phyloP scores from a whole-genome alignment of 2,113 vertebrate genomes.

The Porphyrio hochstetteri region DNA sequence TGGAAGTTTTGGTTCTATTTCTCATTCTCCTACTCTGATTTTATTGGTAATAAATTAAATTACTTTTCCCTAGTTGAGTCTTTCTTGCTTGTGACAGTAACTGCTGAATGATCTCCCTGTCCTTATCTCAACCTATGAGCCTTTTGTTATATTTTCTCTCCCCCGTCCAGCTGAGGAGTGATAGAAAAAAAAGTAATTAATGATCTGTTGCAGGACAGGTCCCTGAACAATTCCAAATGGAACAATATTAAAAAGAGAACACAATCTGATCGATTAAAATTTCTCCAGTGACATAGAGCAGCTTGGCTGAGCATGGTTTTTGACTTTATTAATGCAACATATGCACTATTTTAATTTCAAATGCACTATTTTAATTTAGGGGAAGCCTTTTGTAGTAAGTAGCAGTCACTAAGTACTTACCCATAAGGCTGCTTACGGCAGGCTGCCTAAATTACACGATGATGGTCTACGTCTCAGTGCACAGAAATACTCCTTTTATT shows the following conservation, averaged over 20 bases:
- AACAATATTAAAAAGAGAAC: not conserved
- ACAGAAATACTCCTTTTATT: conserved; percentile 1
- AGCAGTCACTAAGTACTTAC: conserved; percentile 3
- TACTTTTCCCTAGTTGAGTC: too few species aligned
- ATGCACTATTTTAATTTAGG: not conserved
- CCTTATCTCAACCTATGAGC: too few species aligned
- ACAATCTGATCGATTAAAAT: conserved; percentile 1
- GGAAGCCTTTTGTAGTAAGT: not conserved
- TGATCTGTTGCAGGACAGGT: not conserved
- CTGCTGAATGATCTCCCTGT: too few species aligned
- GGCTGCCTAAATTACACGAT: not conserved
- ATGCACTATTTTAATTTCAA: conserved; percentile 29
- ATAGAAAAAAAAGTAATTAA: not conserved
- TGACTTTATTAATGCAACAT: conserved; percentile 15
- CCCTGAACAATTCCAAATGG: conserved; percentile 11
- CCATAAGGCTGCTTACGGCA: not conserved
- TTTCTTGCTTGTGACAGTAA: too few species aligned
- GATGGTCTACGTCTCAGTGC: not conserved
- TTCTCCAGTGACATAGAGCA: not conserved
- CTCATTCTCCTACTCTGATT: too few species aligned
- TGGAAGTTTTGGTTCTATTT: too few species aligned
- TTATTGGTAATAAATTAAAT: too few species aligned
- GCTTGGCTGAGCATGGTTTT: not conserved
- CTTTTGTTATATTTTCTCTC: too few species aligned
- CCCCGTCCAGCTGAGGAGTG: too few species aligned